phyloP scores from a whole-genome alignment of 2,888 invertebrate species.

The Noctua janthe region DNA sequence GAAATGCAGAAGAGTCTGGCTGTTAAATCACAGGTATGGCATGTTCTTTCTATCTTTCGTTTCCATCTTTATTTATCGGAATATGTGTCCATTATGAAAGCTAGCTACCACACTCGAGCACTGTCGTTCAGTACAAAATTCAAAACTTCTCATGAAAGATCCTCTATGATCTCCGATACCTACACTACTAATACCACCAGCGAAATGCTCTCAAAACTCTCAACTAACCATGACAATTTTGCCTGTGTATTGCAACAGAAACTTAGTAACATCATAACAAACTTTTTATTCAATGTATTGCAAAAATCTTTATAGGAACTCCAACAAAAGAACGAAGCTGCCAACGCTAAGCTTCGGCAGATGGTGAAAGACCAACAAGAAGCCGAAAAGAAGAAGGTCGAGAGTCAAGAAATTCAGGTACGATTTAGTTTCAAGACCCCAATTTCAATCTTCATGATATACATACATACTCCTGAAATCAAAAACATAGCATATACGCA shows the following conservation, averaged over 20 bases:
- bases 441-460: not conserved
- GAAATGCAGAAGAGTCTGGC: conserved; percentile 99
- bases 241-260: not conserved
- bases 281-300: not conserved
- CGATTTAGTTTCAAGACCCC: conserved; percentile 5
- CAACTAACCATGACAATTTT: not conserved
- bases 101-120: not conserved
- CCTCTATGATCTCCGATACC: not conserved
- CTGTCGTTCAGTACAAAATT: not conserved
- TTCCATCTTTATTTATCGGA: not conserved
- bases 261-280: not conserved
- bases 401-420: conserved; percentile 98
- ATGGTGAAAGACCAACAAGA: conserved; percentile 99
- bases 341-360: conserved; percentile 99
- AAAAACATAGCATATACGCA: not conserved
- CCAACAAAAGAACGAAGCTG: conserved; percentile 99
- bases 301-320: conserved; percentile 90
- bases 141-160: not conserved
- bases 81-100: not conserved
- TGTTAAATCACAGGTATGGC: conserved; percentile 96
- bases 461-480: not conserved
- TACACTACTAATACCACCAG: not conserved
- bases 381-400: conserved; percentile 99
- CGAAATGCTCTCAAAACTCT: not conserved
- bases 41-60: not conserved